phyloP scores from a whole-genome alignment of 2,797 vertebrate genomes.

The Botia kubotai region DNA sequence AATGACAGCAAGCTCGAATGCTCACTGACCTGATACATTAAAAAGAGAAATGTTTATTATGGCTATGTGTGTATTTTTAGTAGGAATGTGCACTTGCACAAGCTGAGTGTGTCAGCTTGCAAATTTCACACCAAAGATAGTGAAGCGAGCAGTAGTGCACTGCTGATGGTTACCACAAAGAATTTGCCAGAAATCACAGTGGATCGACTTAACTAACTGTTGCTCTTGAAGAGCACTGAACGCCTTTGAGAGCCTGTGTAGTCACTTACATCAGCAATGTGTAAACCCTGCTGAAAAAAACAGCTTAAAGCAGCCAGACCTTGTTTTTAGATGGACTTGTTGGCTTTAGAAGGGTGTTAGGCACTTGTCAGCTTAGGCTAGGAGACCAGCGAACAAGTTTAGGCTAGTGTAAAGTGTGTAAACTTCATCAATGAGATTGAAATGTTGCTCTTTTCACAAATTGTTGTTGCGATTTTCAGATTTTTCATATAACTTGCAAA shows the following conservation, averaged over 20 bases:
- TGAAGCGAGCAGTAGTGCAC: slow-evolving; percentile 65
- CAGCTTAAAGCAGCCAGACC: too few relatives aligned
- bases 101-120: slow-evolving; percentile 49
- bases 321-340: too few relatives aligned
- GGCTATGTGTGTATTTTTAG: slow-evolving; percentile 68
- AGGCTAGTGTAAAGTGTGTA: too few relatives aligned
- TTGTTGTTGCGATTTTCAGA: too few relatives aligned
- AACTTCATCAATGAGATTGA: too few relatives aligned
- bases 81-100: slow-evolving; percentile 62
- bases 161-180: slow-evolving; percentile 41
- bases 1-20: slow-evolving; percentile 35
- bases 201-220: not conserved
- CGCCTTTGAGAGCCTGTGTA: not conserved
- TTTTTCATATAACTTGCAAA: too few relatives aligned
- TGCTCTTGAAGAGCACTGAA: slow-evolving; percentile 7
- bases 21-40: slow-evolving; percentile 60
- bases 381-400: too few relatives aligned
- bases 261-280: not conserved
- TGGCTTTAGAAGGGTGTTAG: too few relatives aligned
- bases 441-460: too few relatives aligned
- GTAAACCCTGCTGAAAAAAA: not conserved
- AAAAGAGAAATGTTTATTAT: slow-evolving; percentile 67
- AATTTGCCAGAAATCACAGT: slow-evolving; percentile 33
- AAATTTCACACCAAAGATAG: slow-evolving; percentile 69
- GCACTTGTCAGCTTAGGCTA: too few relatives aligned